Conservation (phyloP, 2,113 vertebrate genomes). For the Notechis scutatus region DNA sequence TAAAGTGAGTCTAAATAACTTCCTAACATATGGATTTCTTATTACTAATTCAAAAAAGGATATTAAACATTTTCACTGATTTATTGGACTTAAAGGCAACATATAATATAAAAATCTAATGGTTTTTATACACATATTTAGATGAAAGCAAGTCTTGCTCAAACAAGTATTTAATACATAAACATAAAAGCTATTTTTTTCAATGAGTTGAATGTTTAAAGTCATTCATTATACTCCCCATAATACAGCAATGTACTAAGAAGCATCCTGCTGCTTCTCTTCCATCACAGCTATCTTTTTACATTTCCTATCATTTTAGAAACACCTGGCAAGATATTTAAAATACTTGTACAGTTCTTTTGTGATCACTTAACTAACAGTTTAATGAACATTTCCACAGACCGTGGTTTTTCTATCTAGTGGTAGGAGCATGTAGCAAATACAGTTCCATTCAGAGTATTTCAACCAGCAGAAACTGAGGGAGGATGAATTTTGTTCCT, state of each 20-base stretch:
- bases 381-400: not conserved
- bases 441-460: not conserved
- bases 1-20: not conserved
- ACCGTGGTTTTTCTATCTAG: not conserved
- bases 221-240: not conserved
- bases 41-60: not conserved
- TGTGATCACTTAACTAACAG: not conserved
- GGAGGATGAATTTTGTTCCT: not conserved
- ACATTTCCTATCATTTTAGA: not conserved
- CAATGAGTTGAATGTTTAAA: not conserved
- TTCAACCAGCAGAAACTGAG: not conserved
- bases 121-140: not conserved
- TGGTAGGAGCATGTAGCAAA: not conserved
- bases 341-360: not conserved
- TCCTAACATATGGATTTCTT: not conserved
- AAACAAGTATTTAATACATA: not conserved
- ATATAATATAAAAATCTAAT: not conserved
- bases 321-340: not conserved
- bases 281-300: not conserved
- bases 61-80: not conserved
- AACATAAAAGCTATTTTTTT: not conserved
- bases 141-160: not conserved
- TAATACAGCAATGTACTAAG: not conserved
- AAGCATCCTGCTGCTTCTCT: not conserved
- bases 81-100: not conserved